These are phyloP conservation scores for Halcyon senegalensis DNA, from an alignment of 2,113 vertebrate species.

Conservation along the genomic window DNA sequence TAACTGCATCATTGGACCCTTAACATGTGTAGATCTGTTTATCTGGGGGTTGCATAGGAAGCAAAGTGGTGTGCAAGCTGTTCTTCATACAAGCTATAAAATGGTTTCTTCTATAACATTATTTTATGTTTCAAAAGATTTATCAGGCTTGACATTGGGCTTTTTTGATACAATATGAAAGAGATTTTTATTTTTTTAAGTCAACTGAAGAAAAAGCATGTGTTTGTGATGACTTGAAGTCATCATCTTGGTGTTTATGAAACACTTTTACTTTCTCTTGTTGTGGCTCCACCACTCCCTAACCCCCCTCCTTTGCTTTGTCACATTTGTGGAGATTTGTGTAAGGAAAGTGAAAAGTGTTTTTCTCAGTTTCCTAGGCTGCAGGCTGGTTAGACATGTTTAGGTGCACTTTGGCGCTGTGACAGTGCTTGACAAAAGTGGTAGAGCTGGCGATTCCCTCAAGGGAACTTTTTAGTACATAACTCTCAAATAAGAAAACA, in stretches of 20 bases:
- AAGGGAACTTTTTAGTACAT: conserved; percentile 7
- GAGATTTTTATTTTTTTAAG: neutral
- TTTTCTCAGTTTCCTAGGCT: conserved; percentile 52
- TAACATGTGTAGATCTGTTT: neutral
- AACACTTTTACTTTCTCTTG: neutral
- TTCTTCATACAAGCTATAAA: neutral
- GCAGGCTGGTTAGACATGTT: conserved; percentile 37
- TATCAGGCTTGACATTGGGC: neutral
- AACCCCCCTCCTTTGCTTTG: neutral
- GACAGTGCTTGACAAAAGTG: conserved; percentile 17
- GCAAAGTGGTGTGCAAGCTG: neutral
- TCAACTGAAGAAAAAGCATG: neutral
- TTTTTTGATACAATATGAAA: neutral
- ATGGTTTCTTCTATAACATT: neutral
- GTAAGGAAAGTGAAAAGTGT: conserved; percentile 1
- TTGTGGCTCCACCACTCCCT: neutral
- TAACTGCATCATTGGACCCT: neutral
- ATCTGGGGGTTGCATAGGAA: neutral
- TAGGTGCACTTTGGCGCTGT: conserved; percentile 24
- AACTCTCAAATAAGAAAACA: conserved; percentile 52
- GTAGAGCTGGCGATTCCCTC: neutral
- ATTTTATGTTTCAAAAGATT: neutral
- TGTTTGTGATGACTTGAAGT: neutral
- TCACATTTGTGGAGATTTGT: conserved; percentile 1
- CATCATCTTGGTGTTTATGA: neutral